Percentiles rank a stretch among this genome's conserved stretches.
phyloP scores from a whole-genome alignment of 2,113 vertebrate genomes.

The Protobothrops mucrosquamatus region DNA sequence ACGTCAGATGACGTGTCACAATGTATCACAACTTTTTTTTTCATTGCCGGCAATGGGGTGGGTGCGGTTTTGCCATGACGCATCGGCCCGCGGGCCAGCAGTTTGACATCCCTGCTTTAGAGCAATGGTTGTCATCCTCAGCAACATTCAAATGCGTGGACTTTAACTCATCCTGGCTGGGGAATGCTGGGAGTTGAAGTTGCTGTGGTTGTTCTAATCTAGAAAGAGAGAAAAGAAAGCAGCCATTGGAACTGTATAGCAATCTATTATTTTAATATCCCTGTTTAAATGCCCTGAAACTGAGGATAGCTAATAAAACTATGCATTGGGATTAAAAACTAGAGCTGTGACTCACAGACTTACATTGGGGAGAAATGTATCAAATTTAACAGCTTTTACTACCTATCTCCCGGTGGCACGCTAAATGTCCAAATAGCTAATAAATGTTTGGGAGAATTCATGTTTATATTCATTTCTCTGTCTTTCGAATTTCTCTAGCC shows the following conservation, averaged over 20 bases:
- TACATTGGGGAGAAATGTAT: background rate
- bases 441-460: background rate
- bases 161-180: background rate
- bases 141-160: background rate
- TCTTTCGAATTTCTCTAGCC: background rate
- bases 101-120: background rate
- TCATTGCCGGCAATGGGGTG: too few species aligned
- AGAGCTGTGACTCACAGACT: background rate
- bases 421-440: background rate
- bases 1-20: too few species aligned
- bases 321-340: background rate
- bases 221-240: background rate
- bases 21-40: too few species aligned
- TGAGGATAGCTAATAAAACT: background rate
- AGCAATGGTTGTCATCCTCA: background rate
- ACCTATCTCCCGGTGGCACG: background rate
- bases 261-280: background rate
- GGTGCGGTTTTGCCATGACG: too few species aligned
- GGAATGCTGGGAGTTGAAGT: background rate
- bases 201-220: background rate
- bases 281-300: background rate
- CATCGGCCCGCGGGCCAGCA: too few species aligned
- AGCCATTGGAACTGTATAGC: background rate
- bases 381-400: background rate
- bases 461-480: background rate